A percentile compares a stretch with the other conserved stretches of the same genome.
phyloP scores from a whole-genome alignment of 2,888 invertebrate species.

The Drosophila barbarae region DNA sequence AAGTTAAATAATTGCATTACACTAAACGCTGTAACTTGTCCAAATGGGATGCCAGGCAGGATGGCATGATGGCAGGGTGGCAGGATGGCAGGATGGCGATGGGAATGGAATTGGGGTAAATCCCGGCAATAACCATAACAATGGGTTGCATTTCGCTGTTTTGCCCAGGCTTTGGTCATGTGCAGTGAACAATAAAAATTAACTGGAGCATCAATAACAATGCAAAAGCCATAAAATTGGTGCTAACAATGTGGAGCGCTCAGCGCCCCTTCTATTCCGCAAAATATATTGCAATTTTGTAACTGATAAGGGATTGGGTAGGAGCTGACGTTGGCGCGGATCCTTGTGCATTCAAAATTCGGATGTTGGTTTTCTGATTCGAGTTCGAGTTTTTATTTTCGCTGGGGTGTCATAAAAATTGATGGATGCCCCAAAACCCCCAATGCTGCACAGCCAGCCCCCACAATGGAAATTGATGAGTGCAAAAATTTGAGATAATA shows the following conservation, averaged over 20 bases:
- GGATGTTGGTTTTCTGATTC: constrained; percentile 44
- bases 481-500: constrained; percentile 61
- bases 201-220: constrained; percentile 66
- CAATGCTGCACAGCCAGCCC: neutral
- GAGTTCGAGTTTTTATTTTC: constrained; percentile 44
- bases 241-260: constrained; percentile 57
- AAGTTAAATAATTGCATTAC: constrained; percentile 72
- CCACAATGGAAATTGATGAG: constrained; percentile 58
- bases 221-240: constrained; percentile 67
- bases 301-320: constrained; percentile 28
- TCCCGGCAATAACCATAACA: constrained; percentile 39
- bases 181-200: constrained; percentile 62
- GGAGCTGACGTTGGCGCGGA: neutral
- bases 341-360: constrained; percentile 47
- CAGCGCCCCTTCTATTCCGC: constrained; percentile 22
- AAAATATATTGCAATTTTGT: constrained; percentile 56
- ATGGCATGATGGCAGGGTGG: neutral
- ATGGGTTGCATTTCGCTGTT: constrained; percentile 22
- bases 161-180: constrained; percentile 26
- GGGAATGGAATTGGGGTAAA: constrained; percentile 3
- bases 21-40: constrained; percentile 51
- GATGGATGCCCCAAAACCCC: constrained; percentile 53
- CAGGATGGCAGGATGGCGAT: neutral
- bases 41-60: constrained; percentile 10
- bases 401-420: constrained; percentile 69